Evolutionary conservation across 2,888 invertebrate species (phyloP).

Genomic region (Caenorhabditis panamensis): DNA sequence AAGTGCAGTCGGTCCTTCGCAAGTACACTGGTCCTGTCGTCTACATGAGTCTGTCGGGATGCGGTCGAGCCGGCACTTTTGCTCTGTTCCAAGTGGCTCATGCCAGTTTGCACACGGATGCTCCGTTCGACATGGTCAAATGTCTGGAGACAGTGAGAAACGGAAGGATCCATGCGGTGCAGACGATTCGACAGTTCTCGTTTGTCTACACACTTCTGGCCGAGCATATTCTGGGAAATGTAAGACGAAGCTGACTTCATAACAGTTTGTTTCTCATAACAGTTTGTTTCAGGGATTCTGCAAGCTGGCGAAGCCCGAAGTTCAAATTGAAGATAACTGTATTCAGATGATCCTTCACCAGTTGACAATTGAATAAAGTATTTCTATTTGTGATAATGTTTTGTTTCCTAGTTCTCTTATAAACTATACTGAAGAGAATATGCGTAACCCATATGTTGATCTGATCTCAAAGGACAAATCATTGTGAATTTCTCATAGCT

Average conservation of each 20-base stretch:
- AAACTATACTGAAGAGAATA: no score
- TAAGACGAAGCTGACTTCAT: not conserved
- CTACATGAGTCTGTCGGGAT: conserved; percentile 68
- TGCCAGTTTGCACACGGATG: conserved; percentile 19
- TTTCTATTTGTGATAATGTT: no score
- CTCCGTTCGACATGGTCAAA: conserved; percentile 44
- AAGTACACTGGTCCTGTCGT: conserved; percentile 62
- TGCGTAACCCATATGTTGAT: no score
- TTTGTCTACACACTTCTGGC: conserved; percentile 56
- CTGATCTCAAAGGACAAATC: no score
- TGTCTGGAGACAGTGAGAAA: conserved; percentile 43
- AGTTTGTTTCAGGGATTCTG: conserved; percentile 19
- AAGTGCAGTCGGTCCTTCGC: conserved; percentile 58
- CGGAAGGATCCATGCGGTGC: conserved; percentile 65
- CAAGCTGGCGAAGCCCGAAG: not conserved
- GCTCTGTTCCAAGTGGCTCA: conserved; percentile 62
- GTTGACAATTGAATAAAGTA: no score
- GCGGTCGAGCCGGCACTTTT: conserved; percentile 72
- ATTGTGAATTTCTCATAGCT: no score
- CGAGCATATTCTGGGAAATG: conserved; percentile 62
- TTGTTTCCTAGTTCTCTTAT: no score
- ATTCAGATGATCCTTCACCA: conserved; percentile 18
- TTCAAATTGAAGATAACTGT: conserved; percentile 11
- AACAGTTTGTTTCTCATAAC: no score
- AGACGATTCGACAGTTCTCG: conserved; percentile 55